Percentiles rank a stretch among this genome's conserved stretches.
Evolutionary conservation across 2,113 vertebrate species (phyloP).

Genomic region (Microcebus lehilahytsara): DNA sequence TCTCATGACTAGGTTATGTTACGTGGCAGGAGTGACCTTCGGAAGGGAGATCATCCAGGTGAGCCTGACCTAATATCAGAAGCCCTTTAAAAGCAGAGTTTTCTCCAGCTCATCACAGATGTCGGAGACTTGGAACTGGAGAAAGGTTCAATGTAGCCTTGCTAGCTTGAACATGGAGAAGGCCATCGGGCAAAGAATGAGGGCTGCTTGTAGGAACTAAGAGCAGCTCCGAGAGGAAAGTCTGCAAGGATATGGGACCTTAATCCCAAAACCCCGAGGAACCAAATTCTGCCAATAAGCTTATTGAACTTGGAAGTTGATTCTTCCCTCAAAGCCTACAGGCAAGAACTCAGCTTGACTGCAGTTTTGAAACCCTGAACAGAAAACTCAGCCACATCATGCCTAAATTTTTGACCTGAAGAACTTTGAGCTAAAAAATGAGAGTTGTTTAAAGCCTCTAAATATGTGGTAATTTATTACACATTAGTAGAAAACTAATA

Average conservation of each 20-base stretch:
- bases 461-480: neutral
- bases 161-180: neutral
- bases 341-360: neutral
- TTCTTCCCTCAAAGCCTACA: neutral
- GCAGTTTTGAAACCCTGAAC: neutral
- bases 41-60: neutral
- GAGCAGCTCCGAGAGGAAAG: neutral
- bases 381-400: neutral
- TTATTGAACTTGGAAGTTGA: neutral
- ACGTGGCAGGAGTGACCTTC: neutral
- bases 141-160: neutral
- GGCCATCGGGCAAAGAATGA: neutral
- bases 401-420: neutral
- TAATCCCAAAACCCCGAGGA: neutral
- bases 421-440: neutral
- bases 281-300: neutral
- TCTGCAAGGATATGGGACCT: neutral
- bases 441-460: neutral
- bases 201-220: neutral
- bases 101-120: neutral
- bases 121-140: neutral
- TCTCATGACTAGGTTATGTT: neutral
- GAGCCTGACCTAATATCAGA: neutral
- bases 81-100: neutral
- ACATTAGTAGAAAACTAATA: neutral